Base-by-base conservation (phyloP, 2,113 vertebrate genomes). In the Hippocampus comes region DNA sequence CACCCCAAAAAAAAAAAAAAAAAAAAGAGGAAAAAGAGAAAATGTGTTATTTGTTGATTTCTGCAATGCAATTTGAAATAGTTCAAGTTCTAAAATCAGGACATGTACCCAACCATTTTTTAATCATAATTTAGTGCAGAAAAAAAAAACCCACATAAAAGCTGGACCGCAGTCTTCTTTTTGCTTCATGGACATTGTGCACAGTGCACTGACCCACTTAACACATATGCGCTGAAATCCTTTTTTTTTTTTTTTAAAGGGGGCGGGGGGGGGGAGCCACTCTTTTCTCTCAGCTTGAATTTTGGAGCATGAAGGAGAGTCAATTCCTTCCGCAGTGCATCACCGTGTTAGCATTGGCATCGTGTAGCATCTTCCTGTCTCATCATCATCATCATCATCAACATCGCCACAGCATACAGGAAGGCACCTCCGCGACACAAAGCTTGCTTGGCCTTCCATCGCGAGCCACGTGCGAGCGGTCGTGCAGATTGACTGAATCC, bases 131-230 rank as follows among this genome's bases (percentile, higher is more conserved):
- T 21, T n/a, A n/a, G 21, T 55, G 53, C 49, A 51, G 5, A 6
- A 51, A 51, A 6, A 51, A 51, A 51, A 6, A 20, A 7, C 4
- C 49, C 43, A 46, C 34, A 38, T 38, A 38, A 56, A 56, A 56
- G 53, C 1, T n/a, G 53, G 60, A 66, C 61, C 34, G 61, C 25
- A 73, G 70, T 70, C 66, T 73, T 80, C 66, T 64, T 63, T 66
- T 46, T 69, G 59, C 70, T 61, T 79, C 69, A 59, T 68, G 64
- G 73, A 75, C 57, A 56, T 61, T 41, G 65, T 46, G 48, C 75
- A 63, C 10, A 25, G 63, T 18, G 70, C 43, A 42, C 67, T 77
- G 78, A 77, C 74, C 71, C 79, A 71, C 63, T 81, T 77, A 68
- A 66, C 67, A 49, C 74, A 73, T 48, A 71, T 38, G 34, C 34